Base-by-base conservation (phyloP, 1,140 invertebrate genomes). In the Hyles vespertilio region DNA sequence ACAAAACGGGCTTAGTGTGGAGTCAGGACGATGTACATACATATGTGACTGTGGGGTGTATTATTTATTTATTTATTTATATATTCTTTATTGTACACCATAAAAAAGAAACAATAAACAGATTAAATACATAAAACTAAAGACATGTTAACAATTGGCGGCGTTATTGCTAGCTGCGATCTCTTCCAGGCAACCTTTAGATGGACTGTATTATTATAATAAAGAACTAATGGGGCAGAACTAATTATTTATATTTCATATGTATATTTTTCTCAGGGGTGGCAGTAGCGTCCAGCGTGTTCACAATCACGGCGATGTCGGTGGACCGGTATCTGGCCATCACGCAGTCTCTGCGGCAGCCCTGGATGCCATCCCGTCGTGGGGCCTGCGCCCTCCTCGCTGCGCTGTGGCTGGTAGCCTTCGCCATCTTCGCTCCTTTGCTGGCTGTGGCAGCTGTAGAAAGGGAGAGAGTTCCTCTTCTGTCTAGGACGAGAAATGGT, bases 231-330 rank as follows among this genome's bases (percentile, higher is more conserved):
- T 22, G 22, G 22, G 22, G 22, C 22, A 22, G 22, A 22, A 22
- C 22, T 22, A 22, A 22, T 22, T 22, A 22, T 22, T 22, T 22
- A 22, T 22, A 22, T 22, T 22, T 22, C 2, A 36, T 52, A 1
- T 34, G 3, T 54, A 11, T 0, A 54, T 56, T 67, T 67, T 56
- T 81, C 81, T 6, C 85, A 95, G 94, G 94, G 46, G 93, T 95
- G 5, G 92, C 94, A 7, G 94, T 95, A 1, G 92, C 93, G 1
- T 93, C 93, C 2, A 94, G 94, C 63, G 92, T 95, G 33, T 95
- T 95, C 79, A 95, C 94, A 2, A 94, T 96, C 58, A 93, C 93
- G 0, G 93, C 93, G 0, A 94, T 96, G 93, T 94, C 94, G 43
- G 89, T 95, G 22, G 94, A 95, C 74, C 89, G 95, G 40, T 94